Evolutionary conservation across 2,888 invertebrate species (phyloP).

Genomic region (Drosophila paracracens): DNA sequence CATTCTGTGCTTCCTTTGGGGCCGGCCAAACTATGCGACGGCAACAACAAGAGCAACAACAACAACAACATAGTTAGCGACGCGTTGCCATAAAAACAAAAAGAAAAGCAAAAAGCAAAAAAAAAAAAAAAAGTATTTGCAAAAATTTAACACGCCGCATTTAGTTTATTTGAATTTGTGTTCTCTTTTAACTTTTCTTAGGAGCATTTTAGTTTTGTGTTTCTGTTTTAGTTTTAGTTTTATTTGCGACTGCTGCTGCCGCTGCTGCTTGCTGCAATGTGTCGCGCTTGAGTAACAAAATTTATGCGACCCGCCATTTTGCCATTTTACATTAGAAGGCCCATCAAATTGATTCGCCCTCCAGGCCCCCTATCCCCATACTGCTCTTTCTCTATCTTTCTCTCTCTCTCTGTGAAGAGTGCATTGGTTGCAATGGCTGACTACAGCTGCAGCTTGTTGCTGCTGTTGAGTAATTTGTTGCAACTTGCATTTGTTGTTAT

Average conservation of each 20-base stretch:
- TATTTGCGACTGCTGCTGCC: conserved; percentile 20
- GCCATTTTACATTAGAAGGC: conserved; percentile 63
- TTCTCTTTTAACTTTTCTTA: conserved; percentile 49
- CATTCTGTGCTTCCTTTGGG: conserved; percentile 73
- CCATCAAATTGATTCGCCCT: conserved; percentile 31
- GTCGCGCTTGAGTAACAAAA: conserved; percentile 71
- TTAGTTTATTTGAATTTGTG: conserved; percentile 64
- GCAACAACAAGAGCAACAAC: conserved; percentile 20
- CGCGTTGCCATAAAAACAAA: conserved; percentile 53
- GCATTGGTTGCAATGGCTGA: conserved; percentile 26
- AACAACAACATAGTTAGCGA: conserved; percentile 55
- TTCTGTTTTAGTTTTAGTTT: conserved; percentile 12
- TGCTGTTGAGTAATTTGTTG: conserved; percentile 12
- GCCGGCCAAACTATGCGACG: conserved; percentile 59
- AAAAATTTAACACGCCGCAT: conserved; percentile 69
- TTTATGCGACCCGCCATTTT: conserved; percentile 73
- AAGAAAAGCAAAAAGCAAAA: background rate
- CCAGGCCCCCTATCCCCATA: background rate
- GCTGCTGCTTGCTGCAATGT: conserved; percentile 35
- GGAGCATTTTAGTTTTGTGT: conserved; percentile 10
- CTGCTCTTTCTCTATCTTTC: background rate
- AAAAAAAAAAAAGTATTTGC: conserved; percentile 29
- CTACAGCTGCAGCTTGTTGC: conserved; percentile 18
- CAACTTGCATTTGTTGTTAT: background rate
- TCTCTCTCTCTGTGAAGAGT: conserved; percentile 19